phyloP scores from a whole-genome alignment of 2,797 vertebrate genomes.

The Xenops minutus region DNA sequence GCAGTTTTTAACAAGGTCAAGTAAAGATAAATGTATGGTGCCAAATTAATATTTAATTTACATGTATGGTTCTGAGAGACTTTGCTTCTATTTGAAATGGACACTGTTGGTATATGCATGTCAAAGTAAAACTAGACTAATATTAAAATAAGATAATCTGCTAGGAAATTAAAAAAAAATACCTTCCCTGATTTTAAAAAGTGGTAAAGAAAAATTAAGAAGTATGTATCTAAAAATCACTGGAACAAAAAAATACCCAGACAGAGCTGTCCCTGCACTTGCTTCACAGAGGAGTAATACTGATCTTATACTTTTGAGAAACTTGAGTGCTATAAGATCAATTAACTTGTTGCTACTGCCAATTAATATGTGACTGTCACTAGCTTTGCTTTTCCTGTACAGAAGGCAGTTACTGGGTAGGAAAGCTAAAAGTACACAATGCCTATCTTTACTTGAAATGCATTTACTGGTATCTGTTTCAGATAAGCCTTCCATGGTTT shows the following conservation, averaged over 20 bases:
- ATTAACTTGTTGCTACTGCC: background rate
- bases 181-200: background rate
- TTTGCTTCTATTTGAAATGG: background rate
- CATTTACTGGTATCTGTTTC: background rate
- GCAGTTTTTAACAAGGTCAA: background rate
- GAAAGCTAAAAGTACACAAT: background rate
- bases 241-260: background rate
- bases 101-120: background rate
- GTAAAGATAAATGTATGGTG: background rate
- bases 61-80: background rate
- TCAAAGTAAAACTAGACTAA: background rate
- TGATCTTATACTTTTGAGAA: background rate
- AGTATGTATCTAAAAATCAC: background rate
- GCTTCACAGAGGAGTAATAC: background rate
- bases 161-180: background rate
- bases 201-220: background rate
- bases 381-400: background rate
- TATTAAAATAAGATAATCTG: background rate
- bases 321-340: accelerated
- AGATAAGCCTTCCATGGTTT: background rate
- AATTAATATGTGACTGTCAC: background rate
- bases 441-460: background rate
- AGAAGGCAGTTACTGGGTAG: background rate
- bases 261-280: background rate
- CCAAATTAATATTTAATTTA: background rate